Conservation (phyloP, 2,888 invertebrate genomes). For the Plagiodera versicolora region DNA sequence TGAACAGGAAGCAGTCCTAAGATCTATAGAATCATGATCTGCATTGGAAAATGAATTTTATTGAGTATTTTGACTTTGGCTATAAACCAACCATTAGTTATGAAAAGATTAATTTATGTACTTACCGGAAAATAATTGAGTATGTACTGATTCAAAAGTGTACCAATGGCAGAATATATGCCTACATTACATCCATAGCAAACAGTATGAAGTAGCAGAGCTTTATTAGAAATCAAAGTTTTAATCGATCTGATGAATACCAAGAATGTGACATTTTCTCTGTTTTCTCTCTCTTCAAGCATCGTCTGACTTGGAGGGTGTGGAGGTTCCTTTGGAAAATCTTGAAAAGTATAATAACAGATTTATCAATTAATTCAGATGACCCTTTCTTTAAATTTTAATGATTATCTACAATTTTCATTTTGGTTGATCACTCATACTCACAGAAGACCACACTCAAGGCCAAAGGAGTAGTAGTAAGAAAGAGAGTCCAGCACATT, state of each 20-base stretch:
- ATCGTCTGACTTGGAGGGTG: constrained; percentile 61
- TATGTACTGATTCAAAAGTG: constrained; percentile 85
- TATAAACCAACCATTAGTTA: too few species aligned
- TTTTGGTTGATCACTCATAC: too few species aligned
- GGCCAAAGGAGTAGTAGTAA: constrained; percentile 33
- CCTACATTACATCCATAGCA: constrained; percentile 94
- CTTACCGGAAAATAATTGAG: constrained; percentile 75
- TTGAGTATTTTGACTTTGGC: too few species aligned
- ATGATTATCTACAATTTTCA: too few species aligned
- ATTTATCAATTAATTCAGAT: too few species aligned
- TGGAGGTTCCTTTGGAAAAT: constrained; percentile 61
- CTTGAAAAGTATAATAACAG: constrained; percentile 50
- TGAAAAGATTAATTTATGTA: too few species aligned
- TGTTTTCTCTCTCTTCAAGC: constrained; percentile 58
- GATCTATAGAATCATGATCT: too few species aligned
- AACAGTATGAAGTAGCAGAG: constrained; percentile 77
- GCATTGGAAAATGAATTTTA: too few species aligned
- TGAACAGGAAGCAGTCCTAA: too few species aligned
- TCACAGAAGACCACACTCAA: constrained; percentile 40
- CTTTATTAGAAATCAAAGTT: constrained; percentile 72
- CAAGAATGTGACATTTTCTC: constrained; percentile 57
- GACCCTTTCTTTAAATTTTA: too few species aligned
- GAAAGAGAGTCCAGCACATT: constrained; percentile 59
- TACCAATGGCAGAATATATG: constrained; percentile 93
- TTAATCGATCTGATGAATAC: constrained; percentile 68